Conservation (phyloP, 1,140 invertebrate genomes). For the Oryctes rhinoceros region DNA sequence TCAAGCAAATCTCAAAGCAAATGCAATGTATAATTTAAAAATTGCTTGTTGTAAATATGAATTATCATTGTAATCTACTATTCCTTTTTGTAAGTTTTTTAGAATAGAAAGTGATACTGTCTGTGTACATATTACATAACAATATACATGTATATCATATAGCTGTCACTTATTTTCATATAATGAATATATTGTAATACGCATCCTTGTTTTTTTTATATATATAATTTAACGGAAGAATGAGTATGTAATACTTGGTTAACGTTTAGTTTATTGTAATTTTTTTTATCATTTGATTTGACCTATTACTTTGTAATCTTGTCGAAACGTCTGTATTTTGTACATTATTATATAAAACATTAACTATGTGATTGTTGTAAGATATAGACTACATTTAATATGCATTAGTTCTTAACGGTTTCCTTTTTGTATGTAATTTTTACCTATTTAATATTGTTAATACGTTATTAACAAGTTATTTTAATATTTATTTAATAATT, state of each 20-base stretch:
- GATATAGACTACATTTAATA: slow-evolving; percentile 29
- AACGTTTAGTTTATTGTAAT: background rate
- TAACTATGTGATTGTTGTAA: slow-evolving; percentile 42
- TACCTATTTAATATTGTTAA: slow-evolving; percentile 34
- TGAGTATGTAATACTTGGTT: slow-evolving; percentile 7
- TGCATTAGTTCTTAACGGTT: slow-evolving; percentile 20
- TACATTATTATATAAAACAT: slow-evolving; percentile 38
- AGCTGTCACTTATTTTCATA: slow-evolving; percentile 30
- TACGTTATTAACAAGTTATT: slow-evolving; percentile 29
- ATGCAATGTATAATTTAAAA: slow-evolving; percentile 31
- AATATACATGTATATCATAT: background rate
- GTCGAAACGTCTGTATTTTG: slow-evolving; percentile 26
- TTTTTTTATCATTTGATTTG: background rate
- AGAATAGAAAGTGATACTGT: slow-evolving; percentile 11
- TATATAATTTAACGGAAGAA: background rate
- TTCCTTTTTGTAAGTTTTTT: slow-evolving; percentile 1
- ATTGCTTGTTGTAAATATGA: slow-evolving; percentile 27
- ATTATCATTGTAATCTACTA: background rate
- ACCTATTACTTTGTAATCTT: background rate
- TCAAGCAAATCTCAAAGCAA: background rate
- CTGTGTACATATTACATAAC: slow-evolving; percentile 12
- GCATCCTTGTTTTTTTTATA: background rate
- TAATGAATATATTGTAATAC: slow-evolving; percentile 7
- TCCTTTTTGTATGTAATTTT: slow-evolving; percentile 32
- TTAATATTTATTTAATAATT: slow-evolving; percentile 30